These are phyloP conservation scores for Selene dorsalis DNA, from an alignment of 2,797 vertebrate genomes.

Conservation along the genomic window DNA sequence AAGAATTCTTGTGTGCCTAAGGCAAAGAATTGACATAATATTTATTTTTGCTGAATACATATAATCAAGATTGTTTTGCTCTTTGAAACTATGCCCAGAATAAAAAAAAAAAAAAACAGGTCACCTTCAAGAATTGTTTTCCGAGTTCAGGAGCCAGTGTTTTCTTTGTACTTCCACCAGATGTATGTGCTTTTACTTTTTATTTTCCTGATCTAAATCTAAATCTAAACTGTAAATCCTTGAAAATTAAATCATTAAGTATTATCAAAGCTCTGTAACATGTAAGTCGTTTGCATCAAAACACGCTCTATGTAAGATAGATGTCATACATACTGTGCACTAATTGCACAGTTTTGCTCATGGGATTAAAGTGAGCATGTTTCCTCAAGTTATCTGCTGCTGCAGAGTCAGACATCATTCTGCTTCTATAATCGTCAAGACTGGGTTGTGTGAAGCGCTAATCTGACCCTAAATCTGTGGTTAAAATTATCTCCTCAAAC, in stretches of 20 bases:
- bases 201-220: neutral
- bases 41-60: slow-evolving; percentile 14
- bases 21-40: neutral
- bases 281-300: neutral
- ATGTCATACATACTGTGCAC: neutral
- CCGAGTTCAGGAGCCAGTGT: neutral
- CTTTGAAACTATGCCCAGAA: neutral
- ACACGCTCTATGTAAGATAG: neutral
- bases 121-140: slow-evolving; percentile 31
- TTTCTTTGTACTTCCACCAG: neutral
- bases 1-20: neutral
- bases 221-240: neutral
- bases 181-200: neutral
- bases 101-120: neutral
- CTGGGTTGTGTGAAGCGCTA: slow-evolving; percentile 21
- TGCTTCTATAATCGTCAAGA: slow-evolving; percentile 20
- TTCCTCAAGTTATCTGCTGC: slow-evolving; percentile 18
- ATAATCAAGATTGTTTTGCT: neutral
- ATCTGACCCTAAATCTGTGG: slow-evolving; percentile 56
- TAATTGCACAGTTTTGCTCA: neutral
- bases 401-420: slow-evolving; percentile 20
- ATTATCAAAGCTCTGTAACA: neutral
- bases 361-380: slow-evolving; percentile 29
- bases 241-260: neutral
- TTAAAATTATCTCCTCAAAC: slow-evolving; percentile 37